phyloP scores from a whole-genome alignment of 2,888 invertebrate genomes.

The Drosophila differens region DNA sequence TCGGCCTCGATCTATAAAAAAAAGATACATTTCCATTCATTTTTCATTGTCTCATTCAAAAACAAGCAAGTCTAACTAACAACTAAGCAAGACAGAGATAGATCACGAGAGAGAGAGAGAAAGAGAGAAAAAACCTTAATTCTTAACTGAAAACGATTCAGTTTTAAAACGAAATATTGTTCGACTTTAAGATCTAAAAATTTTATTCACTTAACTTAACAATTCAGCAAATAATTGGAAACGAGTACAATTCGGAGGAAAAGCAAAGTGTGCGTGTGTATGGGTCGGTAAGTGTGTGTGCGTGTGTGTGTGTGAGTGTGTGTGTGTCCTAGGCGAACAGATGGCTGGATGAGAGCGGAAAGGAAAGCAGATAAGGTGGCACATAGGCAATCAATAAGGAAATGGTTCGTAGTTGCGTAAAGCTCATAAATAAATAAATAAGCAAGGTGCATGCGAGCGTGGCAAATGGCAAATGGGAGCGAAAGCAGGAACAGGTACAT shows the following conservation, averaged over 20 bases:
- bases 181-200: neutral
- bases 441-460: conserved; percentile 45
- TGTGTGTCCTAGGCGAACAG: neutral
- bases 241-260: neutral
- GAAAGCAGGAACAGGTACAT: conserved; percentile 14
- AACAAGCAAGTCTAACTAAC: neutral
- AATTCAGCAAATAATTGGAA: neutral
- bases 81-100: neutral
- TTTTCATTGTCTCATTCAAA: neutral
- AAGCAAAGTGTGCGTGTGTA: neutral
- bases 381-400: conserved; percentile 64
- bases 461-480: conserved; percentile 11
- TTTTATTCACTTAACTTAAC: neutral
- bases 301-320: no score
- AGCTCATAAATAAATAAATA: conserved; percentile 62
- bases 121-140: neutral
- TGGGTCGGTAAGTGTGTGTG: no score
- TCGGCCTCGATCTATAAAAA: neutral
- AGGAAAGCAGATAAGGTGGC: conserved; percentile 22
- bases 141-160: neutral
- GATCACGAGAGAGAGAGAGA: neutral
- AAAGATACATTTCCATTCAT: neutral
- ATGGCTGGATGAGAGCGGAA: no score
- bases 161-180: neutral
- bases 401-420: conserved; percentile 38